Evolutionary conservation across 2,888 invertebrate species (phyloP), one percentile per base, ranked within the genome.

Genomic region (Brachyopa scutellaris): DNA sequence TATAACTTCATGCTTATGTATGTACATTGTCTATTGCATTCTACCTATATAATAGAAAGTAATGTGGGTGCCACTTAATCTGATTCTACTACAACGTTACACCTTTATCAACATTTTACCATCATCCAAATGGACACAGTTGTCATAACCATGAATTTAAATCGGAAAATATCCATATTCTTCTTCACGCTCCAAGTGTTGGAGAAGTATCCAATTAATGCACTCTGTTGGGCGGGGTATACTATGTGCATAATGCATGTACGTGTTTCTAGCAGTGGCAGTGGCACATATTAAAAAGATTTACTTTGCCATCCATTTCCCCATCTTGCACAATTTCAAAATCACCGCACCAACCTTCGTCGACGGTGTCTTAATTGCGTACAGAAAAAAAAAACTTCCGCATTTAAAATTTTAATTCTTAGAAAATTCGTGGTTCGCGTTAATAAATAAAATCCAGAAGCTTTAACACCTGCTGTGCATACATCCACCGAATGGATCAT

Each of bases 361-460:
- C n/a, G 2, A n/a, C 33, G n/a, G 21, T 47, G 31, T 11, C n/a
- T 47, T 23, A 15, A 21, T 29, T 64, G 53, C 42, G 40, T 6
- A 11, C 7, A n/a, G n/a, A n/a, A n/a, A n/a, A n/a, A 36, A 36
- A 40, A 59, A 53, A 61, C 67, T 76, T 76, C 76, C 76, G 67
- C 61, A 61, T 67, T 67, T 62, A 45, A 45, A 70, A 51, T 51
- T 36, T n/a, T 36, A 74, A 61, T 76, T 76, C 61, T 53, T 15
- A 21, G 55, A 40, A 76, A 61, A 53, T 13, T 59, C 66, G 40
- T 67, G 61, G 53, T 36, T 21, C 11, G 53, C 76, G 55, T 67
- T 76, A 36, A 67, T 61, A 61, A 67, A 36, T 67, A 31, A 59
- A 45, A 42, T 11, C 55, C n/a, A 33, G 23, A 45, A 67, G 45